These are phyloP conservation scores for Liopterus haemorrhoidalis DNA, from an alignment of 2,888 invertebrate genomes.

Conservation along the genomic window DNA sequence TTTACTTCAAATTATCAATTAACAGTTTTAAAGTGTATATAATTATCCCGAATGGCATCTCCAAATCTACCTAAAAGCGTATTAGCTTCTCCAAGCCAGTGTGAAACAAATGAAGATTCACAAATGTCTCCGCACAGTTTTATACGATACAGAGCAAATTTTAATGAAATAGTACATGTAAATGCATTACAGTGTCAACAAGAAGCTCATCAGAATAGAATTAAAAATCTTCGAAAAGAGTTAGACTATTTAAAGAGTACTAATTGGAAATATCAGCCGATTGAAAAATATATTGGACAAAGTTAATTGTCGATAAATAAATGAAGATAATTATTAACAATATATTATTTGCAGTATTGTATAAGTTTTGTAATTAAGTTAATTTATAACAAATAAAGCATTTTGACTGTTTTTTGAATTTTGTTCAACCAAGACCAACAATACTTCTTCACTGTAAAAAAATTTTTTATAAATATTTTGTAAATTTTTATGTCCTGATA, in stretches of 20 bases:
- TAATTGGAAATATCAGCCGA: constrained; percentile 71
- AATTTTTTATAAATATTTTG: background rate
- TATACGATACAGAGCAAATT: constrained; percentile 35
- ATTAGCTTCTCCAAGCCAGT: constrained; percentile 36
- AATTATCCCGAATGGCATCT: constrained; percentile 32
- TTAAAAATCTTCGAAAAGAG: constrained; percentile 67
- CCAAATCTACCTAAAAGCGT: constrained; percentile 38
- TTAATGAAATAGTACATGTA: constrained; percentile 39
- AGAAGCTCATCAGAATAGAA: constrained; percentile 65
- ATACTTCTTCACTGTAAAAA: background rate
- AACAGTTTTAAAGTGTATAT: too few relatives aligned
- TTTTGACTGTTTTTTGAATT: constrained; percentile 1
- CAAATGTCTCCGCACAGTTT: constrained; percentile 22
- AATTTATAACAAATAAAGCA: constrained; percentile 1
- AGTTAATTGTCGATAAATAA: constrained; percentile 13
- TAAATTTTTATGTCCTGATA: background rate
- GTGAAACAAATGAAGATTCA: constrained; percentile 35
- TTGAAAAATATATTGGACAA: constrained; percentile 62
- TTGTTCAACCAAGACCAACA: constrained; percentile 5
- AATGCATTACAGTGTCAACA: constrained; percentile 40
- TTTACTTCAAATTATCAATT: too few relatives aligned
- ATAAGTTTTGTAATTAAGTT: background rate
- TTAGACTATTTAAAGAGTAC: constrained; percentile 71
- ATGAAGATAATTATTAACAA: constrained; percentile 1
- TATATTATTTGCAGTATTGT: background rate